Evolutionary conservation across 2,797 vertebrate species (phyloP).

Genomic region (Takifugu ocellatus): DNA sequence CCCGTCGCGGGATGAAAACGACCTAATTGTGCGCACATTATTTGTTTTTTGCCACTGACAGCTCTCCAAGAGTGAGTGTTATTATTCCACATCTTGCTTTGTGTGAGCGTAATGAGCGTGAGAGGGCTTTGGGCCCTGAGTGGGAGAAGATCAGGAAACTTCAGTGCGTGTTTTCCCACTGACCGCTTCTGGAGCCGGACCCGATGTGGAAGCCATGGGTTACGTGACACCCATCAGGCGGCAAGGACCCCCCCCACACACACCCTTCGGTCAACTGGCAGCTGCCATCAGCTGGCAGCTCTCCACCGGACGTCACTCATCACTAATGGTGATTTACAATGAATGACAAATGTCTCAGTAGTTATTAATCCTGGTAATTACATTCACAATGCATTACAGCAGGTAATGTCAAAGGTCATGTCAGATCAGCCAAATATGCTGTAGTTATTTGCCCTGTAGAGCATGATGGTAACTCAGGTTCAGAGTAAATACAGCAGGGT

Average conservation of each 20-base stretch:
- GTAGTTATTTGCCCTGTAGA: too few relatives aligned
- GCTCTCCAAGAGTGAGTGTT: slow-evolving; percentile 36
- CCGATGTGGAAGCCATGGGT: slow-evolving; percentile 25
- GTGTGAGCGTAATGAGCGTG: slow-evolving; percentile 64
- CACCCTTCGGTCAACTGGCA: slow-evolving; percentile 15
- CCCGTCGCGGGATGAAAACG: slow-evolving; percentile 53
- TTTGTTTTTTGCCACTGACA: slow-evolving; percentile 40
- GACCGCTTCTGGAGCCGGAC: slow-evolving; percentile 35
- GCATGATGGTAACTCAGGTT: too few relatives aligned
- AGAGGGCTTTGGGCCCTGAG: slow-evolving; percentile 50
- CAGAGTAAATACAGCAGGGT: background rate
- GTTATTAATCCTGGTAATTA: background rate
- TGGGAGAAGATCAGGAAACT: slow-evolving; percentile 50
- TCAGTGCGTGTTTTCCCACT: slow-evolving; percentile 46
- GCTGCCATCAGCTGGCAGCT: slow-evolving; percentile 18
- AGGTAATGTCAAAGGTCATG: too few relatives aligned
- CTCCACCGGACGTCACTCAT: background rate
- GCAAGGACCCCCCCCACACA: slow-evolving; percentile 7
- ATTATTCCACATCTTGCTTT: slow-evolving; percentile 59
- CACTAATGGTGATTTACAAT: background rate
- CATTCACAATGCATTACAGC: too few relatives aligned
- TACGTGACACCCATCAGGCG: slow-evolving; percentile 68
- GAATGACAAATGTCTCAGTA: background rate
- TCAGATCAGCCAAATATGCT: too few relatives aligned
- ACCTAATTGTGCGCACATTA: slow-evolving; percentile 58